These are phyloP conservation scores for Mesochorus sp. DNA, from an alignment of 2,888 invertebrate species.

Conservation along the genomic window DNA sequence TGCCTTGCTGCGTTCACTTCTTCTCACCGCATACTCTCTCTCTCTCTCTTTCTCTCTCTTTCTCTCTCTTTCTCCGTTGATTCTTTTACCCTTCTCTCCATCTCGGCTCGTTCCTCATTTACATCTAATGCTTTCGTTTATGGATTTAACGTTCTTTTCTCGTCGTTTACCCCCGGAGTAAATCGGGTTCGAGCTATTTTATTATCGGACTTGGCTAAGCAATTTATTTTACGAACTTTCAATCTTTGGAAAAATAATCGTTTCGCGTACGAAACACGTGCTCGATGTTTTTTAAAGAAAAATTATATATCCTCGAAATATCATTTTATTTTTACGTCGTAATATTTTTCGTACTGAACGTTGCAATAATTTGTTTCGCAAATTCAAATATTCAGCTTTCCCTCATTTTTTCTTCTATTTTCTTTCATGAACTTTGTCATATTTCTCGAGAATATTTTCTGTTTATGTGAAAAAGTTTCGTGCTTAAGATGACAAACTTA, in stretches of 20 bases:
- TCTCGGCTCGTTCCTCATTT: slow-evolving; percentile 13
- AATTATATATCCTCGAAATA: too few relatives aligned
- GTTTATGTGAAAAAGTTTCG: too few relatives aligned
- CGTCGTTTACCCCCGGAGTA: slow-evolving; percentile 11
- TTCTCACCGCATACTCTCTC: slow-evolving; percentile 34
- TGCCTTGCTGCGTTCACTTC: slow-evolving; percentile 66
- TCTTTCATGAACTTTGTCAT: neutral
- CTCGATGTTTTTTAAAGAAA: neutral
- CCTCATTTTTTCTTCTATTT: neutral
- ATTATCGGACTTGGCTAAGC: too few relatives aligned
- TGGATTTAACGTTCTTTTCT: slow-evolving; percentile 1
- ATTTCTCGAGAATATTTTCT: too few relatives aligned
- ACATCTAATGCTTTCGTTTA: slow-evolving; percentile 11
- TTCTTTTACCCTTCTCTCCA: slow-evolving; percentile 3
- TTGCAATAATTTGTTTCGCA: too few relatives aligned
- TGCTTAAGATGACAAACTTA: too few relatives aligned
- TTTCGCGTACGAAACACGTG: neutral
- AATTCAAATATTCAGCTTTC: too few relatives aligned
- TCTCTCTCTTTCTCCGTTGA: slow-evolving; percentile 19
- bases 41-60: slow-evolving; percentile 12
- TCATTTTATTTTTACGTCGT: neutral
- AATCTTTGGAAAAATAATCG: too few relatives aligned
- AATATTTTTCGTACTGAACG: too few relatives aligned
- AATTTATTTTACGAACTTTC: neutral
- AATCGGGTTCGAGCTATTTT: neutral